These are phyloP conservation scores for Caerostris extrusa DNA, from an alignment of 1,140 invertebrate genomes.

Conservation along the genomic window DNA sequence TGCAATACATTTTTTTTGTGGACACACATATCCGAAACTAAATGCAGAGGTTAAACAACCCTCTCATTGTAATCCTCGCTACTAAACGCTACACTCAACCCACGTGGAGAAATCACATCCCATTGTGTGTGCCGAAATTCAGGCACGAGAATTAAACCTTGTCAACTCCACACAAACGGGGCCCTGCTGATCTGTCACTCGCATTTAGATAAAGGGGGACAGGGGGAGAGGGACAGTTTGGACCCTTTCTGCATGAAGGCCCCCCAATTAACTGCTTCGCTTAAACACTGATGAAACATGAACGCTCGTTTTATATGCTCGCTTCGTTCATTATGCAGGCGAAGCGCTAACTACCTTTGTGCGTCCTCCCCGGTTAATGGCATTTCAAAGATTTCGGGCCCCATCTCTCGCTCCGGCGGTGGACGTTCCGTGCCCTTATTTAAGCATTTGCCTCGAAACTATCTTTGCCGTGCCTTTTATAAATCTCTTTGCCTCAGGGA, in stretches of 20 bases:
- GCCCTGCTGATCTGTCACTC: background rate
- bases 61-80: background rate
- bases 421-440: background rate
- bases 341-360: constrained; percentile 65
- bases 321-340: constrained; percentile 67
- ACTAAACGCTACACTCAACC: background rate
- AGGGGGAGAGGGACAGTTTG: background rate
- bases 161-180: background rate
- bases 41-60: background rate
- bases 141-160: background rate
- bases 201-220: background rate
- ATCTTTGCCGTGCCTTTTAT: background rate
- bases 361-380: constrained; percentile 41
- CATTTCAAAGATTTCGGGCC: constrained; percentile 40
- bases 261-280: constrained; percentile 64
- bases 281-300: constrained; percentile 74
- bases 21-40: background rate
- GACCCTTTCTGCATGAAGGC: constrained; percentile 36
- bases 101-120: background rate
- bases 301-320: constrained; percentile 54
- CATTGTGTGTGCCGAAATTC: background rate
- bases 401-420: background rate
- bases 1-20: no score
- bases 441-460: constrained; percentile 5
- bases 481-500: background rate